Percentiles rank a stretch among this genome's conserved stretches.
These are phyloP conservation scores for Hyperoplus immaculatus DNA, from an alignment of 2,797 vertebrate genomes.

Conservation along the genomic window DNA sequence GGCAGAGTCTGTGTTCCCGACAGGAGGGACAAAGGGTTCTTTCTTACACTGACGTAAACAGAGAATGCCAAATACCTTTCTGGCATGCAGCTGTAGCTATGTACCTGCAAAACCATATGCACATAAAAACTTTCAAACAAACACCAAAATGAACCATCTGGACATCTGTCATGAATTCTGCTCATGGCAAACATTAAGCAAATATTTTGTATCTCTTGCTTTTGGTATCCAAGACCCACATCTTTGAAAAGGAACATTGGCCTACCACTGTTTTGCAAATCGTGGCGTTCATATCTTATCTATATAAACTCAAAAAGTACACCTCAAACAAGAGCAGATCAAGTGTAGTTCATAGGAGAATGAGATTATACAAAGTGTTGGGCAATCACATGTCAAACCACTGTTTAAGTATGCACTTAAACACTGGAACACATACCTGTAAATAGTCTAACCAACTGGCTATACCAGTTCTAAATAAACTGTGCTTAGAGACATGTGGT, in stretches of 20 bases:
- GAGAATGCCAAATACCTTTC: background rate
- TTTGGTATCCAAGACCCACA: background rate
- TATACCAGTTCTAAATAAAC: background rate
- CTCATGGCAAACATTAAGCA: background rate
- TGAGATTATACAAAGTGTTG: no score
- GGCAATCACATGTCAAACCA: no score
- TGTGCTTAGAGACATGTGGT: background rate
- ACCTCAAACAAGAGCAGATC: no score
- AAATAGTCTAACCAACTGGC: no score
- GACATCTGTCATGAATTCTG: background rate
- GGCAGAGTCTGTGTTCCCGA: background rate
- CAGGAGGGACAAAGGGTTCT: background rate
- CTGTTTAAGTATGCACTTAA: no score
- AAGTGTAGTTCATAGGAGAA: no score
- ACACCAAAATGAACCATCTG: background rate
- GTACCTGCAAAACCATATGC: background rate
- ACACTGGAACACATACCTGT: no score
- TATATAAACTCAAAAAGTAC: no score
- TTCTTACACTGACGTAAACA: constrained; percentile 20
- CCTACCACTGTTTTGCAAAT: background rate
- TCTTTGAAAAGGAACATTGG: background rate
- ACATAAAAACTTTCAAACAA: background rate
- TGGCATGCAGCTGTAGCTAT: background rate
- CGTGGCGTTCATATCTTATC: no score
- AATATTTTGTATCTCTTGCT: background rate